phyloP scores from a whole-genome alignment of 2,888 invertebrate species.

The Caenorhabditis sulstoni region DNA sequence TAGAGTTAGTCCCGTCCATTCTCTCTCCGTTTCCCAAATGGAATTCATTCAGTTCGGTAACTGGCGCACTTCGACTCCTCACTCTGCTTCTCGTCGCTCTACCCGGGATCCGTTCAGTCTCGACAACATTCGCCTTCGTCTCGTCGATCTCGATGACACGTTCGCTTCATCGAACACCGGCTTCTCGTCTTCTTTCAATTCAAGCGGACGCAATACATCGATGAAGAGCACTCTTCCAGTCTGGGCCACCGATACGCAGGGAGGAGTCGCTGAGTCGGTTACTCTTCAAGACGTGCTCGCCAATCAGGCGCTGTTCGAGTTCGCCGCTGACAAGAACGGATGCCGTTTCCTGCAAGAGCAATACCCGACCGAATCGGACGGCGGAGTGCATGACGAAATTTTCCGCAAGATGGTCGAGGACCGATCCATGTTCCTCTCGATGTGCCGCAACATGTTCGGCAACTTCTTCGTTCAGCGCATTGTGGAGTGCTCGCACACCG shows the following conservation, averaged over 20 bases:
- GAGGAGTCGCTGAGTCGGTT: conserved; percentile 39
- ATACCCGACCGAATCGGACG: conserved; percentile 39
- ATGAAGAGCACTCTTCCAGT: conserved; percentile 50
- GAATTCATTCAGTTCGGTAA: conserved; percentile 10
- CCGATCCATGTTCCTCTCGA: conserved; percentile 39
- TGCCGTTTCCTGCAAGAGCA: conserved; percentile 64
- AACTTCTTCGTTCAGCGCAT: conserved; percentile 74
- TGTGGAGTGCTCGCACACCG: conserved; percentile 59
- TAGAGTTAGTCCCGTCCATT: background rate
- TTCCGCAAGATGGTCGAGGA: conserved; percentile 59
- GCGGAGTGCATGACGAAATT: conserved; percentile 47
- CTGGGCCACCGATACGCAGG: conserved; percentile 59
- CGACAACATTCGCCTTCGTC: conserved; percentile 30
- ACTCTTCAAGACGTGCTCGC: conserved; percentile 50
- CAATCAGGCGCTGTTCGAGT: conserved; percentile 51
- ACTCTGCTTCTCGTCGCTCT: conserved; percentile 2
- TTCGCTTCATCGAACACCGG: conserved; percentile 9
- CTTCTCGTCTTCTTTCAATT: conserved; percentile 25
- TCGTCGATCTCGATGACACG: conserved; percentile 38
- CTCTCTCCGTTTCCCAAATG: too few species aligned
- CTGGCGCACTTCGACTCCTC: conserved; percentile 45
- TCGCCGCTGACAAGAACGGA: conserved; percentile 65
- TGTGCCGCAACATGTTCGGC: conserved; percentile 72
- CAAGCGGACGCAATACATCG: conserved; percentile 18
- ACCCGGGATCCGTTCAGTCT: background rate